Conservation (phyloP, 2,797 vertebrate genomes). For the Chaetophractus vellerosus region DNA sequence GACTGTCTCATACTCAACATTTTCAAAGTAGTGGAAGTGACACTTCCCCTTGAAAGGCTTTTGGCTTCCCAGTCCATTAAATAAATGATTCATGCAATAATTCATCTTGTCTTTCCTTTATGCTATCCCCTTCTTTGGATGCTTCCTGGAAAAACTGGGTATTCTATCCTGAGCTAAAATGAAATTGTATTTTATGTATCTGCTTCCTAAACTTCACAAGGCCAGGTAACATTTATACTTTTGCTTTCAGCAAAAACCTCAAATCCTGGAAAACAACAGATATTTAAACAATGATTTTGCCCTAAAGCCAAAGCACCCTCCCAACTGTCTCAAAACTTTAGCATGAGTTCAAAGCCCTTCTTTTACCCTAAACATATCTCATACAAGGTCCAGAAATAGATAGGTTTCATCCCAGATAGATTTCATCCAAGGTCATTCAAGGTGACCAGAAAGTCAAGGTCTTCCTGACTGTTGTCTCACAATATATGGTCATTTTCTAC, state of each 20-base stretch:
- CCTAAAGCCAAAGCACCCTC: neutral
- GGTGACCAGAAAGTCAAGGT: neutral
- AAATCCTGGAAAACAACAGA: neutral
- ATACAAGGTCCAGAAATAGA: too few relatives aligned
- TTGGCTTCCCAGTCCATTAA: neutral
- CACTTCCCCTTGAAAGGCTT: neutral
- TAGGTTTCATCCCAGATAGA: too few relatives aligned
- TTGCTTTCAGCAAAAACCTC: neutral
- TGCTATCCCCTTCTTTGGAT: neutral
- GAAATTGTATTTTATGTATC: neutral
- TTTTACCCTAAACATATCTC: neutral
- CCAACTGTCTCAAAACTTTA: neutral
- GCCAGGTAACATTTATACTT: neutral
- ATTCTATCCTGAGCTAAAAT: neutral
- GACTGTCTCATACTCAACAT: neutral
- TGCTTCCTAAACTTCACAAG: neutral
- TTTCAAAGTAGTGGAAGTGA: neutral
- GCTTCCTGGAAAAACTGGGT: neutral
- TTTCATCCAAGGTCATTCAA: too few relatives aligned
- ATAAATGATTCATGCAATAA: too few relatives aligned
- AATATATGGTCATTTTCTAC: too few relatives aligned
- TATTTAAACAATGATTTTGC: neutral
- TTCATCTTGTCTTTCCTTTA: too few relatives aligned
- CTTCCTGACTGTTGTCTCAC: neutral
- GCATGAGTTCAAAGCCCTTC: neutral